Base-by-base conservation (phyloP, 2,797 vertebrate genomes). In the Amblyopsis hoosieri region DNA sequence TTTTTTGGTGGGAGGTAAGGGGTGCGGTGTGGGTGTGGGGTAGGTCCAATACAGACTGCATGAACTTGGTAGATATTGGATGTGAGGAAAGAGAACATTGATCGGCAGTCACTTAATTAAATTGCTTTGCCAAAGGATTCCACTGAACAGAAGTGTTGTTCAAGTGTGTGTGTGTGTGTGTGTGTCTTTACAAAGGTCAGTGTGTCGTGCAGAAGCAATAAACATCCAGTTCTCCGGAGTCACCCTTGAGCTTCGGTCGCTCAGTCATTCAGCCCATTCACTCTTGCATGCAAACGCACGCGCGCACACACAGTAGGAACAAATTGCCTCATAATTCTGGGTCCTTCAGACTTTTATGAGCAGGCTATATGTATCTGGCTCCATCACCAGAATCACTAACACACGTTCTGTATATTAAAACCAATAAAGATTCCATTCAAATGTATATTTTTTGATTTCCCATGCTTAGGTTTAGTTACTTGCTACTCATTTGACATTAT, bases 141-240 rank as follows among this genome's bases (percentile, higher is more conserved):
- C 3, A 54, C 12, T 31, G 61, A 14, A 37, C 14, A 42, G 14
- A 33, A 12, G 33, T 45, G 23, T 46, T 42, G 60, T 61, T 13
- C 37, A 49, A 51, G 59, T 51, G 59, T 19, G 48, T 52, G 59
- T 45, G 49, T 62, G 60, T 17, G 49, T 15, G 31, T 23, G 49
- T 15, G 31, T 23, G 33, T 47, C 17, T 54, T 54, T 14, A 33
- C 61, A 63, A 63, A 63, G 51, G 61, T 63, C 52, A 63, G 42
- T 46, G 33, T 63, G 52, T 54, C 52, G 37, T 50, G 48, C 33
- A 37, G 59, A 29, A 60, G 59, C 48, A 17, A 60, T 60, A 60
- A 60, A 60, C 59, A 50, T 50, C 47, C 58, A 63, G 54, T 54
- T 63, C 51, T 51, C 60, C 42, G 13, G 42, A 46, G 47, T 64